A percentile compares a stretch with the other conserved stretches of the same genome.
Conservation (phyloP, 2,797 vertebrate species). For the Argyrosomus regius region DNA sequence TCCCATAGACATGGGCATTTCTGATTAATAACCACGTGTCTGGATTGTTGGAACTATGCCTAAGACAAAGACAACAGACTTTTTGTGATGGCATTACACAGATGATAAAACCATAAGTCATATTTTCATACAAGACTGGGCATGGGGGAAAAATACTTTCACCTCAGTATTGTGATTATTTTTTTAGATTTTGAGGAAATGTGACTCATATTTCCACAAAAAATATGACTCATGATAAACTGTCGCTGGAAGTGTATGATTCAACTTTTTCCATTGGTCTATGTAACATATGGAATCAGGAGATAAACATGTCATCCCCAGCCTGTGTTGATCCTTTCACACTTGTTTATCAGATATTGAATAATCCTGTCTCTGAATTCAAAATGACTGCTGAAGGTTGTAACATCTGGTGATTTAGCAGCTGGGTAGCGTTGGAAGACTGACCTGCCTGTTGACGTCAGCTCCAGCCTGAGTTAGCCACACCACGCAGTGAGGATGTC, state of each 20-base stretch:
- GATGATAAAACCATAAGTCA: background rate
- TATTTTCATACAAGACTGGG: background rate
- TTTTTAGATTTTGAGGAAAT: too few species aligned
- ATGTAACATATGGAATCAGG: too few species aligned
- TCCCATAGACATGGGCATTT: background rate
- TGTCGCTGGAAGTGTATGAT: too few species aligned
- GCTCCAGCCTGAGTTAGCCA: conserved; percentile 96
- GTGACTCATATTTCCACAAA: too few species aligned
- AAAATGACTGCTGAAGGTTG: background rate
- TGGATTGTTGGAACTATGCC: background rate
- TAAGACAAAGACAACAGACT: background rate
- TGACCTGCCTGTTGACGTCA: conserved; percentile 94
- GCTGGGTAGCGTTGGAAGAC: conserved; percentile 5
- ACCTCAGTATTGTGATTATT: too few species aligned
- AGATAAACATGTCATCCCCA: background rate
- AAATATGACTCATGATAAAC: too few species aligned
- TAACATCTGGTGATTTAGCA: too few species aligned
- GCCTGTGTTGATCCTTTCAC: background rate
- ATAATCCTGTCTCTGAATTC: background rate
- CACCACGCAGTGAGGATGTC: conserved; percentile 92
- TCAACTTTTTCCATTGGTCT: too few species aligned
- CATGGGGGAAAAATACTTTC: too few species aligned
- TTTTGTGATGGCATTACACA: background rate
- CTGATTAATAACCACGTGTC: background rate
- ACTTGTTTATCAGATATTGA: background rate